Percentiles rank a stretch among this genome's conserved stretches.
Evolutionary conservation across 2,797 vertebrate species (phyloP).

Genomic region (Nothura maculosa): DNA sequence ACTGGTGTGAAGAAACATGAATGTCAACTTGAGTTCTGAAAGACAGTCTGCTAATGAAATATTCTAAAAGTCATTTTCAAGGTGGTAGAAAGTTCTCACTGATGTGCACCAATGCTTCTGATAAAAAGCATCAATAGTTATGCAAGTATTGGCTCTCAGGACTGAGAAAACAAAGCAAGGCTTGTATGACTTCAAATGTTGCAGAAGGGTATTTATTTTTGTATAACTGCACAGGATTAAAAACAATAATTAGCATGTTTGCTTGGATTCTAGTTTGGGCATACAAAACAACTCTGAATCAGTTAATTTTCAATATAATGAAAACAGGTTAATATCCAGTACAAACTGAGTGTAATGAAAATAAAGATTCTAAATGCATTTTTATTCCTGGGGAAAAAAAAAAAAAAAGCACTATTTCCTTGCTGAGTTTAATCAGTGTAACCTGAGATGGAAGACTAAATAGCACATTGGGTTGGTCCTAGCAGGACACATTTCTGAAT

Average conservation of each 20-base stretch:
- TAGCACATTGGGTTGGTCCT: constrained; percentile 41
- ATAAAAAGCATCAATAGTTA: constrained; percentile 81
- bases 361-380: constrained; percentile 29
- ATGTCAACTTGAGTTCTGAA: constrained; percentile 82
- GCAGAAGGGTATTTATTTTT: constrained; percentile 18
- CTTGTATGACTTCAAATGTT: constrained; percentile 53
- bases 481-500: constrained; percentile 1
- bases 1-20: constrained; percentile 81
- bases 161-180: constrained; percentile 70
- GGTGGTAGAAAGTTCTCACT: constrained; percentile 82
- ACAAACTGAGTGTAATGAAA: neutral
- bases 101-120: constrained; percentile 80
- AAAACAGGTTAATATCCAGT: constrained; percentile 5
- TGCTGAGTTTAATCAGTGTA: constrained; percentile 16
- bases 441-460: constrained; percentile 39
- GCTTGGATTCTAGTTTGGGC: neutral
- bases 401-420: constrained; percentile 2
- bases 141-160: constrained; percentile 69
- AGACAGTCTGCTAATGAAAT: constrained; percentile 86
- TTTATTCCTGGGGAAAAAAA: neutral
- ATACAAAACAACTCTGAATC: neutral
- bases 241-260: constrained; percentile 9
- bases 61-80: constrained; percentile 87
- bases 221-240: constrained; percentile 11
- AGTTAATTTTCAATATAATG: constrained; percentile 29